Percentiles rank a stretch among this genome's conserved stretches.
Evolutionary conservation across 2,797 vertebrate genomes (phyloP).

Genomic region (Sebastes cheni): DNA sequence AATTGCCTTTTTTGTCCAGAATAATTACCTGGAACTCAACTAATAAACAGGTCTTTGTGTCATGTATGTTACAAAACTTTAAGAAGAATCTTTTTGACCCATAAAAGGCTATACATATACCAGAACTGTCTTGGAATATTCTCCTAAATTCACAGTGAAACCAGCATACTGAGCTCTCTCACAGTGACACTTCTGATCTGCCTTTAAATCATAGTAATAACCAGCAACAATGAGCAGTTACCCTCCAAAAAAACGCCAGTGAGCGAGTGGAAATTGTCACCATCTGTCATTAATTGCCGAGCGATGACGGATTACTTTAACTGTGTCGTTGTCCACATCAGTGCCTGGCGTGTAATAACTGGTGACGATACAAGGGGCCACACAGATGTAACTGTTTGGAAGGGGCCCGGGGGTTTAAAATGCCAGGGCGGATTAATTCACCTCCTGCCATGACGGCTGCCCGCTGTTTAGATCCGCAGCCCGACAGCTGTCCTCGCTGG

Average conservation of each 20-base stretch:
- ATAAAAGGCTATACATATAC: neutral
- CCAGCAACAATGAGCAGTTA: neutral
- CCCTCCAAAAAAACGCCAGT: neutral
- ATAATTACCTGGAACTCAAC: neutral
- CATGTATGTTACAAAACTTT: neutral
- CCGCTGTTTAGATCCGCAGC: slow-evolving; percentile 59
- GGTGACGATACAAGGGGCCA: slow-evolving; percentile 14
- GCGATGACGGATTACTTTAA: slow-evolving; percentile 31
- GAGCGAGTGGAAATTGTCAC: slow-evolving; percentile 17
- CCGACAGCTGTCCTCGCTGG: slow-evolving; percentile 71
- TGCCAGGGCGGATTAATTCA: slow-evolving; percentile 77
- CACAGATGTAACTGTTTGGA: slow-evolving; percentile 60
- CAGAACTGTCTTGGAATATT: neutral
- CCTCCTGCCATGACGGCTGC: slow-evolving; percentile 63
- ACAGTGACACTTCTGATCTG: neutral
- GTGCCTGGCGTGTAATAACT: slow-evolving; percentile 31
- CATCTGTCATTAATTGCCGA: slow-evolving; percentile 25
- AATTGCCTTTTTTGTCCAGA: neutral
- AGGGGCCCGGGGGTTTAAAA: slow-evolving; percentile 60
- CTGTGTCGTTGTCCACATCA: slow-evolving; percentile 42
- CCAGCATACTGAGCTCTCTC: neutral
- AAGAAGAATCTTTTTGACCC: neutral
- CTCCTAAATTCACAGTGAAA: neutral
- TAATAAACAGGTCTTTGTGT: neutral
- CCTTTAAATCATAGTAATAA: slow-evolving; percentile 14